Percentiles rank a stretch among this genome's conserved stretches.
These are phyloP conservation scores for Campoplex capitator DNA, from an alignment of 2,888 invertebrate species.

Conservation along the genomic window DNA sequence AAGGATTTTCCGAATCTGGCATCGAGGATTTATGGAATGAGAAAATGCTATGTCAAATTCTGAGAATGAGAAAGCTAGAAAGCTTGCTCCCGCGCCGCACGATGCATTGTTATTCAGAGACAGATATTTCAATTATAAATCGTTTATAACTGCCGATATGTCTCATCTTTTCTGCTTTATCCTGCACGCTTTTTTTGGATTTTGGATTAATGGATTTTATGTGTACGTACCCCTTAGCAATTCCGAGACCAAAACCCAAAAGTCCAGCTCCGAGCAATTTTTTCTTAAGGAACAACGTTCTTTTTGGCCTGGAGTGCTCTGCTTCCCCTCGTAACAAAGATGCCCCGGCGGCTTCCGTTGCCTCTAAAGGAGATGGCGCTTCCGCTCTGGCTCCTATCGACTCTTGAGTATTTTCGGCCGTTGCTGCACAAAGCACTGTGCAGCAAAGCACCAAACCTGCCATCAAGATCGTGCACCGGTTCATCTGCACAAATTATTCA, in stretches of 20 bases:
- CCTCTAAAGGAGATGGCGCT: conserved; percentile 2
- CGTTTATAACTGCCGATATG: too few species aligned
- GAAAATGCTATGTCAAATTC: not conserved
- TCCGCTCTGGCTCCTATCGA: not conserved
- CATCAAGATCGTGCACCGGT: conserved; percentile 64
- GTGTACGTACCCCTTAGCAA: conserved; percentile 78
- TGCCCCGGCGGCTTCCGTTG: conserved; percentile 33
- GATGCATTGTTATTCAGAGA: not conserved
- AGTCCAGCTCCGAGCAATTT: conserved; percentile 82
- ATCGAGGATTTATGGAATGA: not conserved
- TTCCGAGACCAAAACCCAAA: conserved; percentile 81
- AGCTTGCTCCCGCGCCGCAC: not conserved
- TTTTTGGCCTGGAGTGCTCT: conserved; percentile 76
- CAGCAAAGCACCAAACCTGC: conserved; percentile 72
- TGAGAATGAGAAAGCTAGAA: not conserved
- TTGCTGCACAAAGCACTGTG: conserved; percentile 69
- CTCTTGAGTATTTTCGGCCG: not conserved
- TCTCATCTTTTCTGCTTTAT: not conserved
- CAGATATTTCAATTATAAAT: not conserved
- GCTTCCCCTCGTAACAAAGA: conserved; percentile 20
- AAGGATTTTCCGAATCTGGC: not conserved
- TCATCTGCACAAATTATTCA: conserved; percentile 64
- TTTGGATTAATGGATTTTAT: not conserved
- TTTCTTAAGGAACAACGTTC: conserved; percentile 81
- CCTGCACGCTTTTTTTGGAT: not conserved